phyloP scores from a whole-genome alignment of 1,140 invertebrate genomes.

The Neelides sp. region DNA sequence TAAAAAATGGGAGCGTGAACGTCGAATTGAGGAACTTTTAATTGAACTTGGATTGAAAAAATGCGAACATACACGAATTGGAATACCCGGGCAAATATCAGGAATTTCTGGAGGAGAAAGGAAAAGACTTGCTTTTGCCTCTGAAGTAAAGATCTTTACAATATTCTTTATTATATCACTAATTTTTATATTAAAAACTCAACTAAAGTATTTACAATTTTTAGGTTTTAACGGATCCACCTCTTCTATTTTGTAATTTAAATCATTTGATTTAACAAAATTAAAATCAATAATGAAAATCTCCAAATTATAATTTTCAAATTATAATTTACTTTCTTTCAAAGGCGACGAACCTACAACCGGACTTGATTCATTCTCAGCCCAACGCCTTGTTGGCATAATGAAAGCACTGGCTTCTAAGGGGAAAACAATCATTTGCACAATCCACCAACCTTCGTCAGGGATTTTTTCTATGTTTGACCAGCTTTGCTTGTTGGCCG shows the following conservation, averaged over 20 bases:
- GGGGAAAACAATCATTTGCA: constrained; percentile 66
- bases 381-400: constrained; percentile 55
- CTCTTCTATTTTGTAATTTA: constrained; percentile 68
- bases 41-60: constrained; percentile 50
- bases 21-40: constrained; percentile 53
- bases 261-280: too few relatives aligned
- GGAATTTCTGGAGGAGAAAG: constrained; percentile 40
- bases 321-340: not conserved
- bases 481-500: constrained; percentile 59
- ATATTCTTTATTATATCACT: not conserved
- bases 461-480: constrained; percentile 70
- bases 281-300: too few relatives aligned
- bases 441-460: constrained; percentile 77
- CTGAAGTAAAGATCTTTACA: constrained; percentile 35
- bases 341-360: constrained; percentile 56
- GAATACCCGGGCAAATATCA: constrained; percentile 32
- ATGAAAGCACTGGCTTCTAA: constrained; percentile 48
- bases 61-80: constrained; percentile 44
- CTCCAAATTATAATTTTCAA: too few relatives aligned
- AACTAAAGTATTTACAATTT: not conserved
- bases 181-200: not conserved
- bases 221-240: constrained; percentile 58
- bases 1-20: constrained; percentile 42
- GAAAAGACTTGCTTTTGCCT: constrained; percentile 40
- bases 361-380: constrained; percentile 67